These are phyloP conservation scores for Chouioia cunea DNA, from an alignment of 2,888 invertebrate species.

Conservation along the genomic window DNA sequence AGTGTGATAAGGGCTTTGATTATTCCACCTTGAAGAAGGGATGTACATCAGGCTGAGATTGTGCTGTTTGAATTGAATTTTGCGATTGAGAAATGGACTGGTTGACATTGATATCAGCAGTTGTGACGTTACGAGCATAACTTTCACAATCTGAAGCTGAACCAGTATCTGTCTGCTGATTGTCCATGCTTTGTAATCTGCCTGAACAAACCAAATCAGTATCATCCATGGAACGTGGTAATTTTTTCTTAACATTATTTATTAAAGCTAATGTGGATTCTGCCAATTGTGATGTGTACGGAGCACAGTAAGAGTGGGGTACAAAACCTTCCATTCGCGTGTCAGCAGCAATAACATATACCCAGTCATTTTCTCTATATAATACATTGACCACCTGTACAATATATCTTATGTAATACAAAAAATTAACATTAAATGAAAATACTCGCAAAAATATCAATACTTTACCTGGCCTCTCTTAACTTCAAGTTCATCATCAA, in stretches of 20 bases:
- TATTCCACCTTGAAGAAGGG: conserved; percentile 72
- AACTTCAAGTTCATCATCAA: conserved; percentile 93
- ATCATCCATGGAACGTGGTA: conserved; percentile 75
- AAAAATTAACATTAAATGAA: conserved; percentile 16
- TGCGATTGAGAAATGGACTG: conserved; percentile 69
- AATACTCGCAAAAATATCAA: conserved; percentile 11
- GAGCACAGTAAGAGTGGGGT: conserved; percentile 93
- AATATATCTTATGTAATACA: conserved; percentile 26
- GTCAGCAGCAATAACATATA: conserved; percentile 92
- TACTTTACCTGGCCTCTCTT: conserved; percentile 80
- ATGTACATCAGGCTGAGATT: conserved; percentile 72
- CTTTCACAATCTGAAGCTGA: conserved; percentile 76
- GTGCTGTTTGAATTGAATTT: conserved; percentile 70
- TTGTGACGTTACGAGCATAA: conserved; percentile 72
- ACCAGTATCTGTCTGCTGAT: conserved; percentile 66
- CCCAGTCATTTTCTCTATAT: conserved; percentile 97
- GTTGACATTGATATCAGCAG: conserved; percentile 65
- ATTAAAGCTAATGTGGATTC: conserved; percentile 76
- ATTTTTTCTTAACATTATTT: conserved; percentile 83
- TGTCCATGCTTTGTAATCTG: conserved; percentile 61
- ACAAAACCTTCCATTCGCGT: conserved; percentile 94
- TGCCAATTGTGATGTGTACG: conserved; percentile 82
- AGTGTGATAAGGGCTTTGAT: not conserved
- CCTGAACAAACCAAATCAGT: conserved; percentile 59
- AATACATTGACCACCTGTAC: conserved; percentile 88